Evolutionary conservation across 1,140 invertebrate species (phyloP).

Genomic region (Apis cerana): DNA sequence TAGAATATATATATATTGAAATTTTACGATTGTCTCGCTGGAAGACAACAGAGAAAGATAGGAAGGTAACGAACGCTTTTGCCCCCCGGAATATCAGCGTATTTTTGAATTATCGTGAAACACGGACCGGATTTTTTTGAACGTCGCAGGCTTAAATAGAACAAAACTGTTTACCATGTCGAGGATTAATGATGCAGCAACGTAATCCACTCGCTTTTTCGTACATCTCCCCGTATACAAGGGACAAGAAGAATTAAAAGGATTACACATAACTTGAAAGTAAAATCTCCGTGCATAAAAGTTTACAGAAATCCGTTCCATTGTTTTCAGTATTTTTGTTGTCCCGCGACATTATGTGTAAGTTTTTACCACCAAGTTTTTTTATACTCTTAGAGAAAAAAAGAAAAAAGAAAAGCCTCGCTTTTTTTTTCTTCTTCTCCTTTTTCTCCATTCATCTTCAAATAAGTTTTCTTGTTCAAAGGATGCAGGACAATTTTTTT

Average conservation of each 20-base stretch:
- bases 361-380: neutral
- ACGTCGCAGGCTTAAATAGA: constrained; percentile 2
- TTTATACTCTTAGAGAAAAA: neutral
- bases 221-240: neutral
- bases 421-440: no score
- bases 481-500: neutral
- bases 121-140: constrained; percentile 14
- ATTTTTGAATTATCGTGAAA: neutral
- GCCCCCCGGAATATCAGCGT: neutral
- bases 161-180: constrained; percentile 28
- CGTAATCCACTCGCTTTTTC: constrained; percentile 22
- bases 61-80: neutral
- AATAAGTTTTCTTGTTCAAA: no score
- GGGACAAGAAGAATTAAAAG: constrained; percentile 28
- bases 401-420: neutral
- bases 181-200: constrained; percentile 22
- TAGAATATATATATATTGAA: neutral
- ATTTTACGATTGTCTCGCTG: neutral
- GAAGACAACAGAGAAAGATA: neutral
- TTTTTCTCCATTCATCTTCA: neutral
- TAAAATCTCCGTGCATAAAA: constrained; percentile 18
- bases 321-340: neutral
- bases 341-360: neutral
- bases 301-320: neutral
- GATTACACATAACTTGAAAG: constrained; percentile 25